Evolutionary conservation across 2,797 vertebrate species (phyloP).

Genomic region (Crocidura indochinensis): DNA sequence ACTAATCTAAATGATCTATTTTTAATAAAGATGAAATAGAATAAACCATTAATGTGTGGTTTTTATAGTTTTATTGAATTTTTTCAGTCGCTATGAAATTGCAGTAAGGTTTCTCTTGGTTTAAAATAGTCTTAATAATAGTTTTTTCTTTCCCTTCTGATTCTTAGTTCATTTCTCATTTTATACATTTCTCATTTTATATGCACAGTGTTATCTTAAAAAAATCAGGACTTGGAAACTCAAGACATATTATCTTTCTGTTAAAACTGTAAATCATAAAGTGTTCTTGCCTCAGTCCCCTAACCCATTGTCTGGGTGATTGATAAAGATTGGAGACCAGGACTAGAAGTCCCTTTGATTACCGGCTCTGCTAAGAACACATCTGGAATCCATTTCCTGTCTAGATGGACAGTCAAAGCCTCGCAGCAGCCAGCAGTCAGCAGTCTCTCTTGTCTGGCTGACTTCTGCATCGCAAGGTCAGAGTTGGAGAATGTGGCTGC

Average conservation of each 20-base stretch:
- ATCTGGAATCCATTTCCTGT: conserved; percentile 94
- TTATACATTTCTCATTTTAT: not conserved
- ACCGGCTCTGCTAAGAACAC: conserved; percentile 89
- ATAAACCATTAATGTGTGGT: not conserved
- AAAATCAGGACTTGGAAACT: not conserved
- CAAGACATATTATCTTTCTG: not conserved
- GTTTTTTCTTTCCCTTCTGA: not conserved
- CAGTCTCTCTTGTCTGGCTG: conserved; percentile 88
- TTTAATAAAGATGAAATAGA: conserved; percentile 20
- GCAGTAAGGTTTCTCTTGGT: conserved; percentile 28
- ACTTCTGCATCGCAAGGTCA: conserved; percentile 88
- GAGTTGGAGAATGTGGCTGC: conserved; percentile 89
- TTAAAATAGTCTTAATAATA: conserved; percentile 62
- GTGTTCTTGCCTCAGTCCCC: not conserved
- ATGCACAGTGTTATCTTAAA: too few species aligned
- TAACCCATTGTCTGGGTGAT: conserved; percentile 77
- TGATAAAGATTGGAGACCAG: conserved; percentile 66
- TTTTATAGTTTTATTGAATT: conserved; percentile 25
- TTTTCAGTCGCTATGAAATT: not conserved
- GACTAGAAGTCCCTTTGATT: conserved; percentile 76
- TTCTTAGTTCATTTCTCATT: not conserved
- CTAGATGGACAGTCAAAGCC: conserved; percentile 88
- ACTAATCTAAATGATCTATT: not conserved
- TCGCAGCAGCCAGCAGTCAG: conserved; percentile 87
- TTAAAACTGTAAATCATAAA: not conserved